Percentiles rank a stretch among this genome's conserved stretches.
These are phyloP conservation scores for Apaloderma vittatum DNA, from an alignment of 2,113 vertebrate genomes.

Conservation along the genomic window DNA sequence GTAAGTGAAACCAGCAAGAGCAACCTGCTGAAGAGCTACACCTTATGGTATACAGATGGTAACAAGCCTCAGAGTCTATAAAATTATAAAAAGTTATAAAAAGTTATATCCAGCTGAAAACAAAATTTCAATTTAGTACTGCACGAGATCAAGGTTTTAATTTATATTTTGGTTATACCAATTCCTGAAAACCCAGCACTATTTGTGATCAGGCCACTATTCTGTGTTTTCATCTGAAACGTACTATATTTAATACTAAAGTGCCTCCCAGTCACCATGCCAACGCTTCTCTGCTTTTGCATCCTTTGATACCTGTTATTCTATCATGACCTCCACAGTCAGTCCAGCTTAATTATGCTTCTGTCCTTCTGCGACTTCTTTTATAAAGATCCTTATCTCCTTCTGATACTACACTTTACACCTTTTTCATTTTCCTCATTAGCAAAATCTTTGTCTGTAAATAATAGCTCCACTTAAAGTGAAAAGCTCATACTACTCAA, in stretches of 20 bases:
- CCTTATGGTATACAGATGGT: neutral
- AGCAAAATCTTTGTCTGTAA: neutral
- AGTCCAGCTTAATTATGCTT: constrained; percentile 39
- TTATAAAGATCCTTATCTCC: neutral
- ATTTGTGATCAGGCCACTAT: constrained; percentile 19
- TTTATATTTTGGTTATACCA: neutral
- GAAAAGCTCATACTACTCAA: neutral
- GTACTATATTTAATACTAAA: constrained; percentile 43
- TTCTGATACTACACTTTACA: neutral
- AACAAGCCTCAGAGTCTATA: neutral
- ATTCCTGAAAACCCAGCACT: neutral
- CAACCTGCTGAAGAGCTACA: neutral
- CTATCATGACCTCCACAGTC: constrained; percentile 18
- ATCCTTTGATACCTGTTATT: constrained; percentile 56
- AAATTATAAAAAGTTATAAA: neutral
- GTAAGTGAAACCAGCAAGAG: neutral
- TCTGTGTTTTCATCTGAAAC: neutral
- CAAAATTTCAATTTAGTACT: neutral
- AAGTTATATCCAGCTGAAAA: neutral
- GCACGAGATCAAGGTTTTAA: neutral
- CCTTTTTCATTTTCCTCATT: neutral
- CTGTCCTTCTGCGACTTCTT: neutral
- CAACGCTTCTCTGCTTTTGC: constrained; percentile 37
- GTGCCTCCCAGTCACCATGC: constrained; percentile 45
- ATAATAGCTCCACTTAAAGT: constrained; percentile 13